These are phyloP conservation scores for Zophobas morio DNA, from an alignment of 1,140 invertebrate species.

Conservation along the genomic window DNA sequence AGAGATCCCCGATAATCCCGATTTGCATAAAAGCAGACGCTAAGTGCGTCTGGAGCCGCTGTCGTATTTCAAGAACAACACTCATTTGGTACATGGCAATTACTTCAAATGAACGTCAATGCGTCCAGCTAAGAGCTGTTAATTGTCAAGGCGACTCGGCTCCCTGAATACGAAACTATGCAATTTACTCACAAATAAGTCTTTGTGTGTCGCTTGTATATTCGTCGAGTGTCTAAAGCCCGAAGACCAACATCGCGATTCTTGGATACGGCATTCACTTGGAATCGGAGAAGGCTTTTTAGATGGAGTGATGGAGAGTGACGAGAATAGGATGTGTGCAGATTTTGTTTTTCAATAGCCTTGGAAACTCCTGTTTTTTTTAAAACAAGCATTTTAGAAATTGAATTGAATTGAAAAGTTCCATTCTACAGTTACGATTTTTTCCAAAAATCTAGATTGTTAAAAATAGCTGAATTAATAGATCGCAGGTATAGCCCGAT, in stretches of 20 bases:
- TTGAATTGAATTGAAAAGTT: too few species aligned
- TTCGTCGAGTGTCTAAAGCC: slow-evolving; percentile 42
- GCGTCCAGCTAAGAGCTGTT: slow-evolving; percentile 46
- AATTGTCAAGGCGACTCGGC: slow-evolving; percentile 46
- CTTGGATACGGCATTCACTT: slow-evolving; percentile 29
- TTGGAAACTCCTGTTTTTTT: too few species aligned
- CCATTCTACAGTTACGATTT: too few species aligned
- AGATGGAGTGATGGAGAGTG: too few species aligned
- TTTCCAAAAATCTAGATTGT: too few species aligned
- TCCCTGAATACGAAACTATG: slow-evolving; percentile 46
- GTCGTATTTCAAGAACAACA: slow-evolving; percentile 44
- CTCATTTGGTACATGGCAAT: slow-evolving; percentile 47
- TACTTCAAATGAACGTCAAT: slow-evolving; percentile 49
- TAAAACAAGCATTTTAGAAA: too few species aligned
- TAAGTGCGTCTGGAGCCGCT: slow-evolving; percentile 20
- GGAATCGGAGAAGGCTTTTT: slow-evolving; percentile 14
- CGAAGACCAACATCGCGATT: slow-evolving; percentile 21
- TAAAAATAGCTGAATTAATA: too few species aligned
- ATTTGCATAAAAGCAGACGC: slow-evolving; percentile 38
- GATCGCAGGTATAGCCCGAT: too few species aligned
- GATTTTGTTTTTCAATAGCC: too few species aligned
- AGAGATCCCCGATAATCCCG: not conserved
- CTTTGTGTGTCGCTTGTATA: slow-evolving; percentile 48
- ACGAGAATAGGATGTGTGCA: too few species aligned
- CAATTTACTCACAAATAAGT: slow-evolving; percentile 49